phyloP scores from a whole-genome alignment of 1,140 invertebrate genomes.

The Drosophila biarmipes region DNA sequence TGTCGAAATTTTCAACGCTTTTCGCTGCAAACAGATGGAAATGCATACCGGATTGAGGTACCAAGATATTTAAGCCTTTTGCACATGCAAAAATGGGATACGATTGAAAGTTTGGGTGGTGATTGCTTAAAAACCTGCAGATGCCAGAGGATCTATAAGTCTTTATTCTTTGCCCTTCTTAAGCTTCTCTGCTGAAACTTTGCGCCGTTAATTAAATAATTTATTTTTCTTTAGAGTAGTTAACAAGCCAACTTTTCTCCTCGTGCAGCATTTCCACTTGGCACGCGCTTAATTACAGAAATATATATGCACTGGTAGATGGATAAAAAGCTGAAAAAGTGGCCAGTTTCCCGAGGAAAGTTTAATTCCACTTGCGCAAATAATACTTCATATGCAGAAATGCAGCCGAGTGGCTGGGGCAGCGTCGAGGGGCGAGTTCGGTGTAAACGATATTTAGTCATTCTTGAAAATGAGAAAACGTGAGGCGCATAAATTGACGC shows the following conservation, averaged over 20 bases:
- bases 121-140: no score
- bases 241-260: neutral
- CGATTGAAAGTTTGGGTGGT: no score
- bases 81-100: neutral
- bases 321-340: constrained; percentile 29
- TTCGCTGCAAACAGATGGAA: constrained; percentile 35
- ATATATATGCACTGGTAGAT: neutral
- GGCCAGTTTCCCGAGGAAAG: constrained; percentile 17
- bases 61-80: neutral
- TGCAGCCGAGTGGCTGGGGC: constrained; percentile 22
- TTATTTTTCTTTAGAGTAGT: neutral
- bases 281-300: constrained; percentile 36
- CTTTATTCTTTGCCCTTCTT: no score
- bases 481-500: constrained; percentile 83
- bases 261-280: constrained; percentile 12
- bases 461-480: constrained; percentile 84
- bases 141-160: no score
- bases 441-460: constrained; percentile 83
- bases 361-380: constrained; percentile 43
- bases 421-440: constrained; percentile 3
- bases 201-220: neutral
- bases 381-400: constrained; percentile 46
- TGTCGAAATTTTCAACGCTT: constrained; percentile 63
- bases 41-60: constrained; percentile 31
- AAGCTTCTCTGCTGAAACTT: neutral